A percentile compares a stretch with the other conserved stretches of the same genome.
These are phyloP conservation scores for Ladona fulva DNA, from an alignment of 1,140 invertebrate species.

Conservation along the genomic window DNA sequence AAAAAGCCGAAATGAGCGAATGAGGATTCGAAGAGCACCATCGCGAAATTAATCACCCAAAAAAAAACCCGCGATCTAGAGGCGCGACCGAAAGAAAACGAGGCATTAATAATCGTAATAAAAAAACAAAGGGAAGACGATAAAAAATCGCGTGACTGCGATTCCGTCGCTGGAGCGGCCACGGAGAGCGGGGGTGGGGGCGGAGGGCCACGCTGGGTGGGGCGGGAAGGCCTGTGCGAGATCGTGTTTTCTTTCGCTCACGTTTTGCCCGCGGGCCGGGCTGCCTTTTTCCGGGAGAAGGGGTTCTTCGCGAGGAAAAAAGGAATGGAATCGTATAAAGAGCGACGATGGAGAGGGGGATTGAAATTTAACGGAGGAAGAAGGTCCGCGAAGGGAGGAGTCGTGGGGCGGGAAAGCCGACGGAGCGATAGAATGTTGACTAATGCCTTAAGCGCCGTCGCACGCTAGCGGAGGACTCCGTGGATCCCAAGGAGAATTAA, in stretches of 20 bases:
- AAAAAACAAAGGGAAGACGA: not conserved
- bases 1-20: not conserved
- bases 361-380: no score
- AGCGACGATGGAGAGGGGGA: no score
- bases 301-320: not conserved
- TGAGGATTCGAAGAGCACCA: not conserved
- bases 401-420: no score
- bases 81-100: not conserved
- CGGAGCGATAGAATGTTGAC: no score
- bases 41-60: not conserved
- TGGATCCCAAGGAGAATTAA: no score
- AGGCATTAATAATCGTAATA: not conserved
- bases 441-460: no score
- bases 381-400: no score
- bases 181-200: not conserved
- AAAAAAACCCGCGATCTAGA: not conserved
- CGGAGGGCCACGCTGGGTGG: not conserved
- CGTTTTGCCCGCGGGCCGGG: not conserved
- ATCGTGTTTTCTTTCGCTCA: not conserved
- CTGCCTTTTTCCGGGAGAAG: conserved; percentile 6
- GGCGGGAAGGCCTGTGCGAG: not conserved
- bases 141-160: not conserved
- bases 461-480: no score
- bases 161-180: not conserved
- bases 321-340: no score